These are phyloP conservation scores for Paralichthys olivaceus DNA, from an alignment of 2,113 vertebrate species.

Conservation along the genomic window DNA sequence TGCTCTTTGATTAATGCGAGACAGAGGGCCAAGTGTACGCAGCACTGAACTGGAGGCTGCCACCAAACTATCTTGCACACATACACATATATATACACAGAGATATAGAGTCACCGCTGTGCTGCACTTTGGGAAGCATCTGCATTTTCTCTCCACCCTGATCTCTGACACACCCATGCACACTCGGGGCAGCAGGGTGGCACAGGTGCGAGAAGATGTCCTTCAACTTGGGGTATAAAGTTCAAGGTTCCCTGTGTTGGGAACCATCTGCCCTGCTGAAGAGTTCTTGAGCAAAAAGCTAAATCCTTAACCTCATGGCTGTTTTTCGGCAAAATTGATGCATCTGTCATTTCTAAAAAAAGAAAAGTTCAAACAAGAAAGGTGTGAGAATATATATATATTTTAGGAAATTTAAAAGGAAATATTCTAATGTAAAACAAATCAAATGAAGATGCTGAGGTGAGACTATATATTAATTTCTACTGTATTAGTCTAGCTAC, in stretches of 20 bases:
- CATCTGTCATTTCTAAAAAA: not conserved
- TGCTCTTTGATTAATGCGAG: conserved; percentile 64
- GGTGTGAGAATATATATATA: too few relatives aligned
- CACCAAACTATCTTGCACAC: not conserved
- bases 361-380: not conserved
- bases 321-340: not conserved
- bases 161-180: conserved; percentile 19
- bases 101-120: not conserved
- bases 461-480: not conserved
- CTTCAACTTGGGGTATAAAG: conserved; percentile 43
- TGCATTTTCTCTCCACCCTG: conserved; percentile 13
- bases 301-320: not conserved
- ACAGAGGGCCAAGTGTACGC: conserved; percentile 51
- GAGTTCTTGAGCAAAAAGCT: not conserved
- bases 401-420: not conserved
- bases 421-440: not conserved
- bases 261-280: conserved; percentile 36
- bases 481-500: not conserved
- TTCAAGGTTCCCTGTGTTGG: conserved; percentile 28
- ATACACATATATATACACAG: not conserved
- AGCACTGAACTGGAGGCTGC: conserved; percentile 30
- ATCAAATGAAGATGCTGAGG: not conserved
- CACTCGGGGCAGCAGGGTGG: conserved; percentile 14
- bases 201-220: conserved; percentile 19
- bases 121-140: conserved; percentile 17